phyloP scores from a whole-genome alignment of 92 coral and sea anemone genomes.

The Epizoanthus scotinus region DNA sequence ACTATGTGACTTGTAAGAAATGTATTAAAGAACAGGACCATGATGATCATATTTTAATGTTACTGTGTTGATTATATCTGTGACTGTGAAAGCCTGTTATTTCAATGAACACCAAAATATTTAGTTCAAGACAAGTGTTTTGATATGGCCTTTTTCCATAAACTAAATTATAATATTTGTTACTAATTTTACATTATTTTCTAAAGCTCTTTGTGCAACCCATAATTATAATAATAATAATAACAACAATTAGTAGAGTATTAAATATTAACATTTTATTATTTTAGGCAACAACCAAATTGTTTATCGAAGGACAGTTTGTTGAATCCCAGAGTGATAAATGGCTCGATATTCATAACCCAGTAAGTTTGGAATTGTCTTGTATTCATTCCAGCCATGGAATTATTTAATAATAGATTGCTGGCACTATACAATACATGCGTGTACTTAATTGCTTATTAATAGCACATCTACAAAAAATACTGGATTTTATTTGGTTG shows the following conservation, averaged over 20 bases:
- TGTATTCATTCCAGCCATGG: no score
- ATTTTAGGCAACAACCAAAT: constrained; percentile 81
- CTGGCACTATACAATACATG: no score
- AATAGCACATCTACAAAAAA: no score
- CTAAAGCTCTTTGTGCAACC: not conserved
- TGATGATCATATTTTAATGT: not conserved
- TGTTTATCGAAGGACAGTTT: constrained; percentile 94
- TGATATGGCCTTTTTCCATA: no score
- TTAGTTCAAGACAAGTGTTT: no score
- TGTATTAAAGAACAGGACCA: constrained; percentile 12
- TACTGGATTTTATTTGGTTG: no score
- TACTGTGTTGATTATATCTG: no score
- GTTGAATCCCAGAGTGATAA: constrained; percentile 80
- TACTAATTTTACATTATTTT: constrained; percentile 24
- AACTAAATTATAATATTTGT: not conserved
- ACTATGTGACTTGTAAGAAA: constrained; percentile 29
- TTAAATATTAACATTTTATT: not conserved
- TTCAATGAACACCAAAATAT: no score
- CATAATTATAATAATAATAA: no score
- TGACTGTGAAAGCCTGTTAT: no score
- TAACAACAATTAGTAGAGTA: not conserved
- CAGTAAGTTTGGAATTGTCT: constrained; percentile 65
- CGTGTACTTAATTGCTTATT: no score
- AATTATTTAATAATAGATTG: no score
- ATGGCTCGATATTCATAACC: constrained; percentile 92